Evolutionary conservation across 2,888 invertebrate genomes (phyloP), one percentile per base, ranked within the genome.

Genomic region (Neocrepidodera transversa): DNA sequence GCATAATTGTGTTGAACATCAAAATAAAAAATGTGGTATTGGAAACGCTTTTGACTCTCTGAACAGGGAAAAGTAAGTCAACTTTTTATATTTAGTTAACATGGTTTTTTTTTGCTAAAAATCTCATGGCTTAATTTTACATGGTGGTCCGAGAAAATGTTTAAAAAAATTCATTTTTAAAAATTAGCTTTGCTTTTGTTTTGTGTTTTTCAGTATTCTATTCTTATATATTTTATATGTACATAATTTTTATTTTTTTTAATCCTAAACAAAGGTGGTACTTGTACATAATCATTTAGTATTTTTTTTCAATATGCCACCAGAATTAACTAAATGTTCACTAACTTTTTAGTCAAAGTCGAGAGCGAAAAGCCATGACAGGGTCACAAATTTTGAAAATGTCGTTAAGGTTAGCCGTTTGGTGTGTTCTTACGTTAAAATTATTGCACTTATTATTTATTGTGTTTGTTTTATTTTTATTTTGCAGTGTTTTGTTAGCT

Each of bases 321-420:
- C 8, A 28, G 2, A 28, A 4, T 10, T 28, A 10, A 10, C 28
- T 8, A 35, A 35, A 13, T 20, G 7, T 20, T 43, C 43, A 23
- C 23, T 35, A 35, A 42, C 28, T 65, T 64, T 70, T 67, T 58
- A 69, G 64, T 71, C 69, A 62, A 73, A 78, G 76, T 71, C 67
- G 70, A 60, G 75, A 78, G 65, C 70, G 77, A 76, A 70, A 76
- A 78, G 81, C 82, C 73, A 80, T 79, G 83, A 88, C 87, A 69
- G 89, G 89, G 81, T 88, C 88, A 79, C 88, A 88, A 85, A 87
- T 89, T 80, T 85, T 89, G 83, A 86, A 85, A 85, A 89, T 89
- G 89, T 87, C 87, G 79, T 81, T 88, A 85, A 90, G 89, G 90
- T 79, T 74, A 75, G 74, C 45, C 36, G 18, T 45, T 14, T 30